A percentile compares a stretch with the other conserved stretches of the same genome.
Conservation (phyloP, 2,888 invertebrate genomes). For the Stenodera caucasica region DNA sequence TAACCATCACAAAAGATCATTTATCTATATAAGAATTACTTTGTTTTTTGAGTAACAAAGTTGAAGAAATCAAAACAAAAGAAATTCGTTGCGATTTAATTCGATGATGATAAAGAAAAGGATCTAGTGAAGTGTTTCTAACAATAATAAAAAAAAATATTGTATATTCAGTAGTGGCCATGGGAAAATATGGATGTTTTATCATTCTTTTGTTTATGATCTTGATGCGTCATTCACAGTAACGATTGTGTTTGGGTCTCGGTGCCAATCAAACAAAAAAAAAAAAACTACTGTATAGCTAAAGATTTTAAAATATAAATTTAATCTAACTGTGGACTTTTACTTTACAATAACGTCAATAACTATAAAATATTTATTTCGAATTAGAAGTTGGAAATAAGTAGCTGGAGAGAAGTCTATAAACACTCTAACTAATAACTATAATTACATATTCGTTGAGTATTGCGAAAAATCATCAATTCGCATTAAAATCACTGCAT, state of each 20-base stretch:
- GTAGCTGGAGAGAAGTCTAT: not conserved
- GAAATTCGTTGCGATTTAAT: conserved; percentile 36
- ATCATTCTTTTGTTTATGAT: conserved; percentile 51
- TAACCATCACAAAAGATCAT: not conserved
- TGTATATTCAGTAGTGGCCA: conserved; percentile 38
- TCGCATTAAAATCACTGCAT: not conserved
- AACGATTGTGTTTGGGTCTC: conserved; percentile 45
- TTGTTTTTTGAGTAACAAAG: too few relatives aligned
- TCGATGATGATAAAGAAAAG: conserved; percentile 33
- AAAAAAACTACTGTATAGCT: not conserved
- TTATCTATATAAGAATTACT: too few relatives aligned
- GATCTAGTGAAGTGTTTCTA: conserved; percentile 29
- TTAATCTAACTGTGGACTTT: too few relatives aligned
- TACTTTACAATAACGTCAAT: too few relatives aligned
- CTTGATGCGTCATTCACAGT: conserved; percentile 53
- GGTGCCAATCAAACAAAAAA: conserved; percentile 37
- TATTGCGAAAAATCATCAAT: not conserved
- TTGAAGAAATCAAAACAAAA: conserved; percentile 39
- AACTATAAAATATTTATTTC: too few relatives aligned
- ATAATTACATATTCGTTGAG: not conserved
- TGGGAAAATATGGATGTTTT: conserved; percentile 50
- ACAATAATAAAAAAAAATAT: conserved; percentile 12
- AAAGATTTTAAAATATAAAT: not conserved
- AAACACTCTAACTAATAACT: not conserved
- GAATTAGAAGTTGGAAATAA: not conserved